Evolutionary conservation across 2,113 vertebrate species (phyloP).

Genomic region (Nipponia nippon): DNA sequence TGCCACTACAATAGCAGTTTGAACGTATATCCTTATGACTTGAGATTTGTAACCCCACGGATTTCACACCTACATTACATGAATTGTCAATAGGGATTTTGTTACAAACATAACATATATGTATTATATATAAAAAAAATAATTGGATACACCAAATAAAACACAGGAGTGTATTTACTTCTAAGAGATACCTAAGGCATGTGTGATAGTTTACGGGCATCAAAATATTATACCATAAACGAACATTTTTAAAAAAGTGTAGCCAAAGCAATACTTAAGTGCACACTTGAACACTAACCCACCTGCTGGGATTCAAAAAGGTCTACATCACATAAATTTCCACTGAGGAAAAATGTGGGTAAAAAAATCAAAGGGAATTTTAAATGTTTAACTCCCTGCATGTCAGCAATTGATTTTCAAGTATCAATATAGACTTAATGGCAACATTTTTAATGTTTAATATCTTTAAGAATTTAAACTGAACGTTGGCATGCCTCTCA

Average conservation of each 20-base stretch:
- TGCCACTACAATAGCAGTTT: neutral
- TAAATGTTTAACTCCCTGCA: neutral
- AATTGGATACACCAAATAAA: neutral
- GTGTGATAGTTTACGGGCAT: neutral
- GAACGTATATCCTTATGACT: neutral
- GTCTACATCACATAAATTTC: neutral
- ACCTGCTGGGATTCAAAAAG: neutral
- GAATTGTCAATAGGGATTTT: neutral
- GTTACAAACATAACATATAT: neutral
- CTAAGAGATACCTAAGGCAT: neutral
- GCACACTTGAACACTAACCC: neutral
- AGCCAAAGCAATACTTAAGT: neutral
- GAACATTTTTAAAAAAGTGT: neutral
- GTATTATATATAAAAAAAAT: neutral
- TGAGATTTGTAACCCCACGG: neutral
- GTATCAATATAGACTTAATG: neutral
- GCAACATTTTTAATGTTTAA: neutral
- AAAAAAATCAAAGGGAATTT: neutral
- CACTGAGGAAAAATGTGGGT: neutral
- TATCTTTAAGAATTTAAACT: neutral
- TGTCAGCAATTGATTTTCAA: neutral
- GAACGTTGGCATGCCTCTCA: neutral
- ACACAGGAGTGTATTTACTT: neutral
- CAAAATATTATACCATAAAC: neutral
- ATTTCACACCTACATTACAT: neutral